Evolutionary conservation across 1,140 invertebrate species (phyloP), one percentile per base, ranked within the genome.

Genomic region (Telenomus remus): DNA sequence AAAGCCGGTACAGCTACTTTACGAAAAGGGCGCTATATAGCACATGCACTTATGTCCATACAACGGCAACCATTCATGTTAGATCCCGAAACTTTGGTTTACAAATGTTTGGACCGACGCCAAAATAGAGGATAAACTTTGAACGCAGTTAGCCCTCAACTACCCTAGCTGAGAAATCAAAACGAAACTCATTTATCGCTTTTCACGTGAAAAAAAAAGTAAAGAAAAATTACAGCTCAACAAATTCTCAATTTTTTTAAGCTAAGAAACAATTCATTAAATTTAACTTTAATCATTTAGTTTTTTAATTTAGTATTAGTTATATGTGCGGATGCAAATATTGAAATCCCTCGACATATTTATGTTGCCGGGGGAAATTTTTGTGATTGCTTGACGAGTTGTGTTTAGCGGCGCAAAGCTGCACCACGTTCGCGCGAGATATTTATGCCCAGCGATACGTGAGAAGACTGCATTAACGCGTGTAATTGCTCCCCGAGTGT

Each of bases 391-490:
- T 4, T 57, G 59, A 57, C 46, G 68, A 57, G 39, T 71, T 14
- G 46, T 57, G 47, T 64, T 63, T 63, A 46, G 59, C 43, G 37
- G 43, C 56, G 16, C 43, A 34, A 55, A 44, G 44, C 57, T 43
- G 27, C 19, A 33, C 46, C 42, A 56, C 39, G 59, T 64, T 71
- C 53, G 39, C 53, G 53, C 48, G 51, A 57, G 57, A 63, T 71
- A 64, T 63, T 63, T 64, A 71, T 57, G 59, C 59, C 44, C 68
- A 51, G 57, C 63, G 68, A 64, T 71, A 56, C 59, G 59, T 64
- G 68, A 61, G 57, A 56, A 63, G 66, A 64, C 68, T 71, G 68
- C 59, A 71, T 71, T 71, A 14, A 64, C 49, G 69, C 59, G 54
- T 64, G 69, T 72, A 72, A 72, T 72, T 64, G 59, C 48, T 15